Evolutionary conservation across 2,113 vertebrate species (phyloP).

Genomic region (Otus sunia): DNA sequence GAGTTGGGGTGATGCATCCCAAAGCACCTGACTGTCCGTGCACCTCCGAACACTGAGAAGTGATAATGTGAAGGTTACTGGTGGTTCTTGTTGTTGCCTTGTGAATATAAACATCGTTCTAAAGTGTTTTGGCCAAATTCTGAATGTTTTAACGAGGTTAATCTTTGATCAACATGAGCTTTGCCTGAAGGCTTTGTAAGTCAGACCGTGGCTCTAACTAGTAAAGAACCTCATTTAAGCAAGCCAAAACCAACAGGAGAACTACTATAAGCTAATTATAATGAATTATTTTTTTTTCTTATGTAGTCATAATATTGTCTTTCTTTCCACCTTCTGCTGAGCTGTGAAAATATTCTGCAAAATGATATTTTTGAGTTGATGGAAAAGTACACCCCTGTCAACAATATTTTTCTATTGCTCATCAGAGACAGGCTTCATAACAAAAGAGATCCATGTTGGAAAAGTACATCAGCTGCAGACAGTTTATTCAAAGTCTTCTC

Average conservation of each 20-base stretch:
- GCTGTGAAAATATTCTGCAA: conserved; percentile 42
- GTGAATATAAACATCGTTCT: background rate
- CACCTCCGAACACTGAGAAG: background rate
- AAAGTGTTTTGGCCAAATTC: background rate
- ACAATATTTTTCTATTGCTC: conserved; percentile 19
- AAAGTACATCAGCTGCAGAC: background rate
- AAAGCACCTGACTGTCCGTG: fast-evolving
- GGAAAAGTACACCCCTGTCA: conserved; percentile 38
- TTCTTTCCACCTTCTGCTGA: conserved; percentile 41
- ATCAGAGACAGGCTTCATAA: conserved; percentile 27
- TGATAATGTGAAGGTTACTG: too few species aligned
- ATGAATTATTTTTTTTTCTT: background rate
- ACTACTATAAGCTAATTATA: background rate
- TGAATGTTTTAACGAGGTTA: background rate
- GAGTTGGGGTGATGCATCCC: background rate
- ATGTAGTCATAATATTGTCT: conserved; percentile 7
- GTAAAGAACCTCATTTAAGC: background rate
- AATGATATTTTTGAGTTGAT: conserved; percentile 30
- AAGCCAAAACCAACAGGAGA: background rate
- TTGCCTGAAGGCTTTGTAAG: background rate
- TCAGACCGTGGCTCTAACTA: background rate
- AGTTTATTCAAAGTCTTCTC: background rate
- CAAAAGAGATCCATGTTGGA: background rate
- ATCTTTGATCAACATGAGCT: background rate
- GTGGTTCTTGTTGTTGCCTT: background rate